A percentile compares a stretch with the other conserved stretches of the same genome.
Conservation (phyloP, 2,113 vertebrate genomes). For the Xiphias gladius region DNA sequence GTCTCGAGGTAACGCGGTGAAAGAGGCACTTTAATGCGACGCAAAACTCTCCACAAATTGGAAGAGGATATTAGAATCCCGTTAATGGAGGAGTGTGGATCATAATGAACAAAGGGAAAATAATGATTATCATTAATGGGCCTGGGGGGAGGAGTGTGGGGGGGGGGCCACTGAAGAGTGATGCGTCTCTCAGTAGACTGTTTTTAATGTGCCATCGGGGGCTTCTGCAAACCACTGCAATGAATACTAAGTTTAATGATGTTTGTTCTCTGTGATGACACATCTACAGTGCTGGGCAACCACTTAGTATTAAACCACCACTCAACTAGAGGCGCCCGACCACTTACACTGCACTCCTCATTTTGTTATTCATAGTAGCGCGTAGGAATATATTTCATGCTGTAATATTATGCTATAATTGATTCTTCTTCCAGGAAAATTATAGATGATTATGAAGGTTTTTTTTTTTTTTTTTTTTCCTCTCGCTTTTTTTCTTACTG, state of each 20-base stretch:
- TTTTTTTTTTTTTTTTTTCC: not conserved
- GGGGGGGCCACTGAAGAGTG: slow-evolving; percentile 68
- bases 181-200: slow-evolving; percentile 69
- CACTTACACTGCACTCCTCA: slow-evolving; percentile 43
- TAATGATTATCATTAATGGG: slow-evolving; percentile 80
- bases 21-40: slow-evolving; percentile 41
- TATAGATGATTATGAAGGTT: slow-evolving; percentile 54
- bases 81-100: slow-evolving; percentile 70
- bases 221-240: slow-evolving; percentile 64
- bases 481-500: slow-evolving; percentile 5
- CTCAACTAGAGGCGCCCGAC: slow-evolving; percentile 45
- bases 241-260: slow-evolving; percentile 77
- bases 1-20: slow-evolving; percentile 35
- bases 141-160: slow-evolving; percentile 29
- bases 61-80: slow-evolving; percentile 55
- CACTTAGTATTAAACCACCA: slow-evolving; percentile 67
- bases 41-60: slow-evolving; percentile 25
- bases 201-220: slow-evolving; percentile 77
- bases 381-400: slow-evolving; percentile 55
- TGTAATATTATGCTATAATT: slow-evolving; percentile 62
- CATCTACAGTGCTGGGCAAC: slow-evolving; percentile 56
- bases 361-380: slow-evolving; percentile 52
- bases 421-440: slow-evolving; percentile 60
- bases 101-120: slow-evolving; percentile 76
- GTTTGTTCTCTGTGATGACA: slow-evolving; percentile 76